Base-by-base conservation (phyloP, 2,113 vertebrate species). In the Sakesphorus luctuosus region DNA sequence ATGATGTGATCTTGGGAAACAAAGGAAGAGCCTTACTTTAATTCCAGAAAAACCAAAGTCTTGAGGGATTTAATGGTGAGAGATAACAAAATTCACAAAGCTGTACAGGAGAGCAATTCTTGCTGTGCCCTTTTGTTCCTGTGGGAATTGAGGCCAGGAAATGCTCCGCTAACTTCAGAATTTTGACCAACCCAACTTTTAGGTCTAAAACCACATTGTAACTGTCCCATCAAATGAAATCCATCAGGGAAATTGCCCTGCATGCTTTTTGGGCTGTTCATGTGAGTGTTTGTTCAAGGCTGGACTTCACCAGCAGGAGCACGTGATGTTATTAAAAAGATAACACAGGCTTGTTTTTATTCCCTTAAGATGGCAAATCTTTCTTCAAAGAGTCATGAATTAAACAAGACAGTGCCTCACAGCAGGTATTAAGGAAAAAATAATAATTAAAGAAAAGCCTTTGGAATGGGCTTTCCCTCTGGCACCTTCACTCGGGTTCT, bases 401-500 rank as follows among this genome's bases (percentile, higher is more conserved):
- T 75, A 81, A 91, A 81, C 73, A 89, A 82, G 90, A 14, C n/a
- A 28, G 23, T 85, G 81, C 69, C 74, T 97, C 35, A 7, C 29
- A 77, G 81, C 1, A 0, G 33, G 58, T 93, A 81, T 84, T 67
- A 82, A 91, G 73, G 80, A 18, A 43, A 89, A 88, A 65, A 84
- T 29, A 87, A 65, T 56, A 75, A 83, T 68, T 12, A 36, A 3
- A 13, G 40, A 18, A 49, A 13, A 62, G 23, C 44, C 29, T 82
- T 75, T 82, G 78, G 78, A 78, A 52, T 93, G 66, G 56, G 67
- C 71, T 82, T 94, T 55, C 81, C 92, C 78, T 82, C 77, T 87
- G 95, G 87, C 73, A 50, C 50, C 92, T 91, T 59, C 74, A 4
- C 23, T 84, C 33, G 2, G 69, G 47, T 87, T 89, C 87, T 78